Conservation (phyloP, 1,140 invertebrate genomes). For the Charaxes varanes region DNA sequence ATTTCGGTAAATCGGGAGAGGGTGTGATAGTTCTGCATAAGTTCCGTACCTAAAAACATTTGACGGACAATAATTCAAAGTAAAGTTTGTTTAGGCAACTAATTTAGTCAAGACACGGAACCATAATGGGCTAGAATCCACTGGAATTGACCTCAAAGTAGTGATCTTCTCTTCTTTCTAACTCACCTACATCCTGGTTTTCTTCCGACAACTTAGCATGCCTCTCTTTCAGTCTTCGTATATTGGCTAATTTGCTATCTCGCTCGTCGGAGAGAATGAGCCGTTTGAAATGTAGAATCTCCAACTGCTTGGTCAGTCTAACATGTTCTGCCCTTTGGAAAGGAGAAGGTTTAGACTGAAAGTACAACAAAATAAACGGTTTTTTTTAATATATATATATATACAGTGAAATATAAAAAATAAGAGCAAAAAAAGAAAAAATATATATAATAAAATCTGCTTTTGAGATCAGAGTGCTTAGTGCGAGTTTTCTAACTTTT, state of each 20-base stretch:
- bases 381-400: background rate
- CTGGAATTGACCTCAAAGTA: no score
- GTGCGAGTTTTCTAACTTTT: no score
- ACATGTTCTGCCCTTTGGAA: constrained; percentile 63
- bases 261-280: constrained; percentile 66
- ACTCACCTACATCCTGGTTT: constrained; percentile 67
- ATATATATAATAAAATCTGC: no score
- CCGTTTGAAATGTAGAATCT: constrained; percentile 65
- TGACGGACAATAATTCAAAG: no score
- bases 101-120: no score
- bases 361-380: constrained; percentile 11
- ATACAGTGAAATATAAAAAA: no score
- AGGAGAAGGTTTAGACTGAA: constrained; percentile 68
- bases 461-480: no score
- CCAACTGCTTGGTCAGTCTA: constrained; percentile 59
- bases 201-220: constrained; percentile 59
- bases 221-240: constrained; percentile 61
- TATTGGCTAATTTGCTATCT: constrained; percentile 57
- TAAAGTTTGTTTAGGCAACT: no score
- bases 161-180: no score
- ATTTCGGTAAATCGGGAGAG: constrained; percentile 48
- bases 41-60: constrained; percentile 51
- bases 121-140: no score
- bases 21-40: constrained; percentile 64
- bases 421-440: no score